A percentile compares a stretch with the other conserved stretches of the same genome.
Evolutionary conservation across 2,797 vertebrate genomes (phyloP).

Genomic region (Enoplosus armatus): DNA sequence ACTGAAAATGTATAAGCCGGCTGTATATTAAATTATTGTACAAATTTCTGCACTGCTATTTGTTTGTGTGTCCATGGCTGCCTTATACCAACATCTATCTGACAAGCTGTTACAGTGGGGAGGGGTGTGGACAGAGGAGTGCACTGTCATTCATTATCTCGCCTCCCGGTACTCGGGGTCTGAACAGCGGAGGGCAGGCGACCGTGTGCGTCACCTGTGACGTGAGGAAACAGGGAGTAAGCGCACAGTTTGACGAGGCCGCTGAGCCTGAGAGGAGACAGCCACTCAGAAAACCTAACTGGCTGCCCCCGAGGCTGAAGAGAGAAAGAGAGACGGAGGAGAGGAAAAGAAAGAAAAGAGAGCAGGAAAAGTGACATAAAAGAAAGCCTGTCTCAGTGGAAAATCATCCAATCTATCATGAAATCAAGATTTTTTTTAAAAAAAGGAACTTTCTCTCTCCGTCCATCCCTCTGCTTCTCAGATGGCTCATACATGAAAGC

Average conservation of each 20-base stretch:
- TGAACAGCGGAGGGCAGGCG: slow-evolving; percentile 34
- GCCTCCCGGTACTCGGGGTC: slow-evolving; percentile 36
- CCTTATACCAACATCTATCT: slow-evolving; percentile 15
- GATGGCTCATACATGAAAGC: slow-evolving; percentile 17
- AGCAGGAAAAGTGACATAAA: slow-evolving; percentile 21
- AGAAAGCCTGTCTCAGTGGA: neutral
- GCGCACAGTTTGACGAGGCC: slow-evolving; percentile 71
- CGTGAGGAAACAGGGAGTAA: slow-evolving; percentile 42
- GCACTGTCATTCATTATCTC: slow-evolving; percentile 64
- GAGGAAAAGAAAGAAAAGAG: slow-evolving; percentile 1
- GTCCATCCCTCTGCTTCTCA: slow-evolving; percentile 1
- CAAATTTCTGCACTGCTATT: neutral
- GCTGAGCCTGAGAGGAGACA: slow-evolving; percentile 75
- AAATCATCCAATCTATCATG: slow-evolving; percentile 16
- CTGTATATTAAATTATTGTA: neutral
- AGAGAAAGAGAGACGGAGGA: neutral
- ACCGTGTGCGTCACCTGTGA: slow-evolving; percentile 57
- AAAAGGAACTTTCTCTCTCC: slow-evolving; percentile 6
- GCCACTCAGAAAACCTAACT: slow-evolving; percentile 66
- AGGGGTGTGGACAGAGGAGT: slow-evolving; percentile 5
- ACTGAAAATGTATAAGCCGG: neutral
- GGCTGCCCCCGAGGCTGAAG: slow-evolving; percentile 60
- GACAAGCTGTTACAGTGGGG: slow-evolving; percentile 33
- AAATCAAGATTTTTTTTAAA: slow-evolving; percentile 8
- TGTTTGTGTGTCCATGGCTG: slow-evolving; percentile 8